These are phyloP conservation scores for Hyles euphorbiae DNA, from an alignment of 1,140 invertebrate genomes.

Conservation along the genomic window DNA sequence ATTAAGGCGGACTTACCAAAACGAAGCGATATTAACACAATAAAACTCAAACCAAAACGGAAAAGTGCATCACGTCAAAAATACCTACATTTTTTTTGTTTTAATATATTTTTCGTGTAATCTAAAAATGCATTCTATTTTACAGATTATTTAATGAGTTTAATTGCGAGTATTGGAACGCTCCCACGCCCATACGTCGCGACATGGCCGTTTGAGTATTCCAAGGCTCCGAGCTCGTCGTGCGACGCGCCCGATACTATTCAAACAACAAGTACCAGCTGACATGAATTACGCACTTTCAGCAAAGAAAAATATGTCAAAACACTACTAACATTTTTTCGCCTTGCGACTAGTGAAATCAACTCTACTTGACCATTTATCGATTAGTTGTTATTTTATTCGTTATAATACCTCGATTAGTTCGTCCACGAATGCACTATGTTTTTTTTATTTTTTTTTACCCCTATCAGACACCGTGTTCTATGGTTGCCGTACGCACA, in stretches of 20 bases:
- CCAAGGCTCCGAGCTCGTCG: slow-evolving; percentile 37
- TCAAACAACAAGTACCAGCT: slow-evolving; percentile 66
- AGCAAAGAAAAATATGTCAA: slow-evolving; percentile 78
- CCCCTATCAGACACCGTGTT: slow-evolving; percentile 45
- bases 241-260: slow-evolving; percentile 32
- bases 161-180: slow-evolving; percentile 46
- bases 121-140: slow-evolving; percentile 64
- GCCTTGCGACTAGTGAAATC: slow-evolving; percentile 76
- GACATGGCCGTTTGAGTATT: slow-evolving; percentile 54
- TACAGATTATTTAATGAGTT: slow-evolving; percentile 53
- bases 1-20: slow-evolving; percentile 57
- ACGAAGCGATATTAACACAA: slow-evolving; percentile 60
- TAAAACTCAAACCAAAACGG: slow-evolving; percentile 51
- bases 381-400: slow-evolving; percentile 57
- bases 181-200: slow-evolving; percentile 41
- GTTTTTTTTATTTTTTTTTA: slow-evolving; percentile 43
- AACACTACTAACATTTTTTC: slow-evolving; percentile 75
- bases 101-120: slow-evolving; percentile 41
- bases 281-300: slow-evolving; percentile 77
- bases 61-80: slow-evolving; percentile 70
- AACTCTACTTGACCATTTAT: slow-evolving; percentile 74
- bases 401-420: slow-evolving; percentile 57
- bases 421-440: slow-evolving; percentile 66
- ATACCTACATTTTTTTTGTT: slow-evolving; percentile 36
- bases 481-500: slow-evolving; percentile 32